Evolutionary conservation across 92 coral and sea anemone genomes (phyloP), one percentile per base, ranked within the genome.

Genomic region (Metridium senile): DNA sequence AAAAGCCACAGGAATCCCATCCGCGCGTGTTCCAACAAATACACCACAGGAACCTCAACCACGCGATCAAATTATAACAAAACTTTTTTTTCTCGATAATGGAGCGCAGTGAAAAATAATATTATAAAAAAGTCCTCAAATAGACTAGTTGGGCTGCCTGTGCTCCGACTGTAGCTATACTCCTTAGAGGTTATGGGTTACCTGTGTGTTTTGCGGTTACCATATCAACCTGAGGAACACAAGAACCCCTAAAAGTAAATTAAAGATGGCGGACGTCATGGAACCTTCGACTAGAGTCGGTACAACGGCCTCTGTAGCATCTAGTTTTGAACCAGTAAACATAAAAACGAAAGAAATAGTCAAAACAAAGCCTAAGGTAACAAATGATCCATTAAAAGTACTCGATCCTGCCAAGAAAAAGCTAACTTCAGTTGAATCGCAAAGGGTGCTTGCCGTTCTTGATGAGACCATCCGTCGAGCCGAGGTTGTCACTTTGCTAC

Each of bases 341-440:
- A 86, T 84, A 26, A 88, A 87, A 77, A 65, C 64, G 20, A 87
- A 87, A 72, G 97, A 95, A 43, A 95, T 93, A 67, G 73, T 71
- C 17, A 89, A 80, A 70, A 49, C 66, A 27, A 89, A 91, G 85
- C 83, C 76, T 22, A 92, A 90, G 70, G 97, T 89, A 33, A 68
- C 77, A 53, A 81, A 69, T 35, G 97, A 96, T 65, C 99, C 99
- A 3, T 81, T 96, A 29, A 89, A 90, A 87, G 99, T 93, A 31
- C 82, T 96, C 16, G 99, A 96, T 75, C 99, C 99, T 1, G 99
- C 79, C 11, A 79, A 93, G 54, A 96, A 96, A 76, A 96, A 93
- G 78, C 91, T 96, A 46, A 88, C 99, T 62, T 92, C 99, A 17
- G 93, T 96, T 58, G 99, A 96, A 78, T 87, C 99, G 6, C 99